Evolutionary conservation across 2,888 invertebrate species (phyloP).

Genomic region (Balanococcus diminutus): DNA sequence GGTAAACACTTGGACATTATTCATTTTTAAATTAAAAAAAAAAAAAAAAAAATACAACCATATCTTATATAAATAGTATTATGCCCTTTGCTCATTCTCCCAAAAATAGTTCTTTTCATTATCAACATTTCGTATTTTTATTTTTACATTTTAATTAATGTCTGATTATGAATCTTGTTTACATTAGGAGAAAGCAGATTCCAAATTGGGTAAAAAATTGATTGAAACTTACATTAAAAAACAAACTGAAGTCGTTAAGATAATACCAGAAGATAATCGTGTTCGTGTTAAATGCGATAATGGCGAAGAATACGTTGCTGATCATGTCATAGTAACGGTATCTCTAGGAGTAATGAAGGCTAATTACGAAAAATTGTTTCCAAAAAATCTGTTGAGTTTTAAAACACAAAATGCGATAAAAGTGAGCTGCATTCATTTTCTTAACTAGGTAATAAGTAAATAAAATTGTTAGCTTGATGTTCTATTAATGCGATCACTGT

Average conservation of each 20-base stretch:
- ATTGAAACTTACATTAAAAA: background rate
- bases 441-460: too few species aligned
- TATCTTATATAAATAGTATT: too few species aligned
- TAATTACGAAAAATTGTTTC: slow-evolving; percentile 66
- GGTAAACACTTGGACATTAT: slow-evolving; percentile 64
- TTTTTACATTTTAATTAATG: background rate
- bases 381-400: slow-evolving; percentile 65
- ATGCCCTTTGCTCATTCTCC: too few species aligned
- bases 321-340: slow-evolving; percentile 71
- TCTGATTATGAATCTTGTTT: too few species aligned
- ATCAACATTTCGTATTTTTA: too few species aligned
- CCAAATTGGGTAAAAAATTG: background rate
- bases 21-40: too few species aligned
- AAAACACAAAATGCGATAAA: slow-evolving; percentile 67
- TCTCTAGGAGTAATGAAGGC: slow-evolving; percentile 74
- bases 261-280: slow-evolving; percentile 60
- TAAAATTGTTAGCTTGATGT: too few species aligned
- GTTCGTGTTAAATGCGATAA: slow-evolving; percentile 67
- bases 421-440: slow-evolving; percentile 59
- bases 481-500: background rate
- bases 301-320: slow-evolving; percentile 66
- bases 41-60: too few species aligned
- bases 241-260: slow-evolving; percentile 13
- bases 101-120: too few species aligned
- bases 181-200: background rate